A percentile compares a stretch with the other conserved stretches of the same genome.
phyloP scores from a whole-genome alignment of 2,113 vertebrate genomes.

The Amphiprion ocellaris region DNA sequence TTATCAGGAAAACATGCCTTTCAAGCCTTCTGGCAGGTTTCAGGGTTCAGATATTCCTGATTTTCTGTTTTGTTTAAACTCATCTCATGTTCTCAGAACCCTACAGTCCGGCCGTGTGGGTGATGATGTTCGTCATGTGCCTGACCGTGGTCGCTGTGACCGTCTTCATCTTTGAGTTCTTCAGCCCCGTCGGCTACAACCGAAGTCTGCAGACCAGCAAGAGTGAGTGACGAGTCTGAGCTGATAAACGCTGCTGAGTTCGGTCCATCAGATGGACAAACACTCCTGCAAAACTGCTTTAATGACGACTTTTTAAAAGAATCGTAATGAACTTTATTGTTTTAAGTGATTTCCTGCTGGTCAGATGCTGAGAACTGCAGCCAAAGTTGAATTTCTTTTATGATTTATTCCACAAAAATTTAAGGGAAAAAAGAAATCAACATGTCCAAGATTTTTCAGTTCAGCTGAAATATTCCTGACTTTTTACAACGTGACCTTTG shows the following conservation, averaged over 20 bases:
- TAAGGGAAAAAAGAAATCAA: too few relatives aligned
- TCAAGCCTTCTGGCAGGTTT: too few relatives aligned
- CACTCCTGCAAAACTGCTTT: constrained; percentile 7
- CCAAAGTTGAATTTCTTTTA: too few relatives aligned
- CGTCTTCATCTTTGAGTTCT: constrained; percentile 94
- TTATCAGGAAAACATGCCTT: too few relatives aligned
- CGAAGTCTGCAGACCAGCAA: constrained; percentile 90
- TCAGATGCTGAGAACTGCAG: too few relatives aligned
- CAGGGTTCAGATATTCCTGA: background rate
- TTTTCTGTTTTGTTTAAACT: background rate
- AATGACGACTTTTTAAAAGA: background rate
- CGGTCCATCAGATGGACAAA: constrained; percentile 50
- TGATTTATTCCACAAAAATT: too few relatives aligned
- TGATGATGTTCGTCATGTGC: constrained; percentile 99
- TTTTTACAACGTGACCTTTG: too few relatives aligned
- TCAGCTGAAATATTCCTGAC: too few relatives aligned
- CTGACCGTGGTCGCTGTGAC: constrained; percentile 96
- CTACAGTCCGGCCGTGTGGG: constrained; percentile 96
- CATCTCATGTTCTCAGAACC: constrained; percentile 83
- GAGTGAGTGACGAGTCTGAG: constrained; percentile 85
- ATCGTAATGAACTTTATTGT: background rate
- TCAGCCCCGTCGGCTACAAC: constrained; percentile 93
- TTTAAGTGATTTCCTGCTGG: background rate
- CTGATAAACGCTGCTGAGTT: constrained; percentile 38
- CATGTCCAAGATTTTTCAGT: too few relatives aligned